phyloP scores from a whole-genome alignment of 1,140 invertebrate species.

The Tyrophagus putrescentiae region DNA sequence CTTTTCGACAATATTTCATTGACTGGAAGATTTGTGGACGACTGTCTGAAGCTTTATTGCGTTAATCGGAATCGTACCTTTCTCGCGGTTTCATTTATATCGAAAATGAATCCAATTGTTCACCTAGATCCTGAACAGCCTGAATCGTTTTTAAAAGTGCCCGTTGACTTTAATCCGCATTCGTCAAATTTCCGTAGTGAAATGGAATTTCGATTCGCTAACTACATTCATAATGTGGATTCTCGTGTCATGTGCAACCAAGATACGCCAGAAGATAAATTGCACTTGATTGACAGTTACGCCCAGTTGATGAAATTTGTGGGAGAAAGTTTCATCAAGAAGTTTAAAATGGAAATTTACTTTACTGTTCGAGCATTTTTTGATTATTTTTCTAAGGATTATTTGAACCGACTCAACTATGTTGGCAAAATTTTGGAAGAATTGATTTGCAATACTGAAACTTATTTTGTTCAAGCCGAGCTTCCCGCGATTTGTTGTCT shows the following conservation, averaged over 20 bases:
- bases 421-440: neutral
- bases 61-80: neutral
- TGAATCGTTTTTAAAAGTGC: neutral
- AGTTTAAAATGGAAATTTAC: neutral
- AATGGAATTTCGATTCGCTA: neutral
- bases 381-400: neutral
- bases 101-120: neutral
- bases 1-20: no score
- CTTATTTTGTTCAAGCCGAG: constrained; percentile 1
- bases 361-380: neutral
- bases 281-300: neutral
- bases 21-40: neutral
- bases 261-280: neutral
- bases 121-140: neutral
- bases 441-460: neutral
- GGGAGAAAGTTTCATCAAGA: neutral
- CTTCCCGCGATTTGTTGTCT: neutral
- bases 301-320: neutral
- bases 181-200: neutral
- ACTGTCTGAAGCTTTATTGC: neutral
- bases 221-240: neutral
- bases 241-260: neutral
- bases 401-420: neutral
- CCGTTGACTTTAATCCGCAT: neutral
- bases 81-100: neutral